Conservation (phyloP, 2,888 invertebrate genomes). For the Lottia gigantea region DNA sequence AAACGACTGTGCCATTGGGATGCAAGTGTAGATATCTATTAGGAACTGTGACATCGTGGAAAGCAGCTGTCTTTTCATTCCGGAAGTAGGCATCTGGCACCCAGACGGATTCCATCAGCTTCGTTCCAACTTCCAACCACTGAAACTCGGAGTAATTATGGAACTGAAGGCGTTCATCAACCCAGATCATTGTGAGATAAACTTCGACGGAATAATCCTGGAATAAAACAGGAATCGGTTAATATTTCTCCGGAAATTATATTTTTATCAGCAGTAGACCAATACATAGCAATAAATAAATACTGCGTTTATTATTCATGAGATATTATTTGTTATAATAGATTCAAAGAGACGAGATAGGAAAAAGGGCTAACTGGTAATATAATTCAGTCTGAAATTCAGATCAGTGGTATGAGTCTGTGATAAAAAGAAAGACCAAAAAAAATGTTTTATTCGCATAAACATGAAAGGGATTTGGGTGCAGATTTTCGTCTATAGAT, state of each 20-base stretch:
- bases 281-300: too few relatives aligned
- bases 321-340: too few relatives aligned
- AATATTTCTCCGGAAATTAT: not conserved
- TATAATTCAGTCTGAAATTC: too few relatives aligned
- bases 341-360: too few relatives aligned
- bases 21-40: constrained; percentile 59
- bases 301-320: too few relatives aligned
- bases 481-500: too few relatives aligned
- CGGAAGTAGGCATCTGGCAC: constrained; percentile 60
- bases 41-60: constrained; percentile 59
- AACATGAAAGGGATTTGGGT: too few relatives aligned
- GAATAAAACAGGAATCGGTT: constrained; percentile 11
- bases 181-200: constrained; percentile 53
- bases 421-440: too few relatives aligned
- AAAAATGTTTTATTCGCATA: too few relatives aligned
- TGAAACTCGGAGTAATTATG: constrained; percentile 32
- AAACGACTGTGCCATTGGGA: constrained; percentile 49
- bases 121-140: constrained; percentile 53
- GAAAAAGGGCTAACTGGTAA: too few relatives aligned
- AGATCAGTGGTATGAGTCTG: too few relatives aligned
- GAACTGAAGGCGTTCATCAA: constrained; percentile 44
- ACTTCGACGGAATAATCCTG: constrained; percentile 55
- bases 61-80: constrained; percentile 58
- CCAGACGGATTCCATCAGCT: constrained; percentile 54
- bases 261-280: too few relatives aligned